A percentile compares a stretch with the other conserved stretches of the same genome.
phyloP scores from a whole-genome alignment of 2,797 vertebrate species.

The Manis crassicaudata region DNA sequence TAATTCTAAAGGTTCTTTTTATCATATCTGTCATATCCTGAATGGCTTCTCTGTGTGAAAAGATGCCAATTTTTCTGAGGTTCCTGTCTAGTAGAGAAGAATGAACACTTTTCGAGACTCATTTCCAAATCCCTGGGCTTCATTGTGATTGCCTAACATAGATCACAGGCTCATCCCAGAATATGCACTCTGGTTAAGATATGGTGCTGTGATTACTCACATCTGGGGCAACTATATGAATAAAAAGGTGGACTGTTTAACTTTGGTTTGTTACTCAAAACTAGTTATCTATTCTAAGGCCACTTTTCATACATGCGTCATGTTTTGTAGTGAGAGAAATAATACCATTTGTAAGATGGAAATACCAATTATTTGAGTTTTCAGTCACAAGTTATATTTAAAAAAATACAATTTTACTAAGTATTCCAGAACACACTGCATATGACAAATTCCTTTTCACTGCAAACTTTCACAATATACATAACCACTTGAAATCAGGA shows the following conservation, averaged over 20 bases:
- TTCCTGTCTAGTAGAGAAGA: neutral
- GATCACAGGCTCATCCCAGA: neutral
- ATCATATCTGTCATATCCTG: neutral
- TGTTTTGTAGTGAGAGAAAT: neutral
- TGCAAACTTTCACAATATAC: constrained; percentile 41
- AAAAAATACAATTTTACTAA: constrained; percentile 21
- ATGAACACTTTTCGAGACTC: neutral
- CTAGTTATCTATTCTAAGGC: neutral
- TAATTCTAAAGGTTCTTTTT: neutral
- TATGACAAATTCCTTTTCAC: neutral
- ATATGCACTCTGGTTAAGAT: neutral
- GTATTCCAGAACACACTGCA: neutral
- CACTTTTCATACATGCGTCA: neutral
- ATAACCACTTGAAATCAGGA: constrained; percentile 62
- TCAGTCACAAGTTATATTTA: neutral
- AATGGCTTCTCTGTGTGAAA: neutral
- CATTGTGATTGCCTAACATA: neutral
- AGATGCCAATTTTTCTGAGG: neutral
- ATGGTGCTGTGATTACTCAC: neutral
- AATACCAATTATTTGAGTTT: neutral
- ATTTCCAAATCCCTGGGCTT: neutral
- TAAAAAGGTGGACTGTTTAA: neutral
- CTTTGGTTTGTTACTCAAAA: neutral
- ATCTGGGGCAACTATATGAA: neutral
- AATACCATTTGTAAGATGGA: neutral